A percentile compares a stretch with the other conserved stretches of the same genome.
Conservation (phyloP, 1,140 invertebrate species). For the Hylaeus anthracinus region DNA sequence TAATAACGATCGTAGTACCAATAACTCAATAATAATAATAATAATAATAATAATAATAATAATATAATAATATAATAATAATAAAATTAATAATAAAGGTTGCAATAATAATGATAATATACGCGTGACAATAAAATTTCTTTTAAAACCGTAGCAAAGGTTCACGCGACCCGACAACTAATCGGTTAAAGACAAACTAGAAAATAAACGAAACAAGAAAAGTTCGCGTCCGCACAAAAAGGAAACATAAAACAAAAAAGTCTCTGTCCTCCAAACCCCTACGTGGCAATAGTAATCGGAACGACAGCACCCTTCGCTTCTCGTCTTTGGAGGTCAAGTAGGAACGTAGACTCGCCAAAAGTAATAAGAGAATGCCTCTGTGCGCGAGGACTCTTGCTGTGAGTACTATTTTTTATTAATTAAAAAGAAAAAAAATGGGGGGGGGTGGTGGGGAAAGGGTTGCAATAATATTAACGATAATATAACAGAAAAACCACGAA, state of each 20-base stretch:
- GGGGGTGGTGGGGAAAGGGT: not conserved
- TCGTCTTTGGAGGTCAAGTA: conserved; percentile 58
- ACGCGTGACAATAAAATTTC: conserved; percentile 20
- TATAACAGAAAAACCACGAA: not conserved
- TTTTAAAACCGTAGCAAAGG: conserved; percentile 25
- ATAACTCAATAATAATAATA: conserved; percentile 58
- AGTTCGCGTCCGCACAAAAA: not conserved
- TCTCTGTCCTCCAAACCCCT: conserved; percentile 17
- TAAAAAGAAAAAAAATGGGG: too few relatives aligned
- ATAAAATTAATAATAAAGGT: conserved; percentile 58
- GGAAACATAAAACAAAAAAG: conserved; percentile 1
- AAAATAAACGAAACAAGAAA: conserved; percentile 21
- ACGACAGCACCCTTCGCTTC: conserved; percentile 47
- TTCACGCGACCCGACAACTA: conserved; percentile 26
- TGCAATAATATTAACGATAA: not conserved
- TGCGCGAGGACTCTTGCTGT: not conserved
- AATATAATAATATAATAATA: conserved; percentile 49
- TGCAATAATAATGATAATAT: conserved; percentile 47
- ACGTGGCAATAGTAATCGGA: conserved; percentile 16
- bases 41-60: conserved; percentile 53
- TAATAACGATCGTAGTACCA: conserved; percentile 54
- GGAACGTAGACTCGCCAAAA: conserved; percentile 58
- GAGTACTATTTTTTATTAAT: not conserved
- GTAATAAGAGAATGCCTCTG: not conserved
- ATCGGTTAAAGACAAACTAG: not conserved